A percentile compares a stretch with the other conserved stretches of the same genome.
Conservation (phyloP, 53 echinoderm and acorn worm genomes). For the Hippasteria phrygiana region DNA sequence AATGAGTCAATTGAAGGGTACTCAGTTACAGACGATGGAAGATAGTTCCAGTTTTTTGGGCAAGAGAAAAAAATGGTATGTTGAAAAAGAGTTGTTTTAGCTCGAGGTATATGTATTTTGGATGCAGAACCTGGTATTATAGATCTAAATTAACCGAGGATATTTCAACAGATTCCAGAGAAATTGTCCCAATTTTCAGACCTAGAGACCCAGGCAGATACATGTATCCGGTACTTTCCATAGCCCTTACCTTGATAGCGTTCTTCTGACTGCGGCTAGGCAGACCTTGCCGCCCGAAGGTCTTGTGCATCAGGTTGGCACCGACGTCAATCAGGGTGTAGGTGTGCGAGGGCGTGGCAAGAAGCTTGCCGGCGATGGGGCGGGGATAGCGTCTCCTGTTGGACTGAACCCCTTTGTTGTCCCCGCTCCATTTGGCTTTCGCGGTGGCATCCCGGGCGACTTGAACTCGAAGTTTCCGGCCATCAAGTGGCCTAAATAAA, state of each 20-base stretch:
- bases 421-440: conserved; percentile 36
- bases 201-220: no score
- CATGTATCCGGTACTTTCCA: neutral
- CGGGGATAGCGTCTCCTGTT: conserved; percentile 28
- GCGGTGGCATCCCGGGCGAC: conserved; percentile 31
- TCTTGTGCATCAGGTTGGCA: conserved; percentile 59
- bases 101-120: no score
- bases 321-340: conserved; percentile 64
- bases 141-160: no score
- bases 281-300: conserved; percentile 44
- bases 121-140: no score
- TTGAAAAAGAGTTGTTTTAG: no score
- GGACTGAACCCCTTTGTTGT: conserved; percentile 32
- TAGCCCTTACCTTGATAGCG: conserved; percentile 14
- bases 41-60: no score
- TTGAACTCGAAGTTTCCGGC: conserved; percentile 44
- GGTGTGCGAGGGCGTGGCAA: conserved; percentile 52
- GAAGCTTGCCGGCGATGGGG: conserved; percentile 44
- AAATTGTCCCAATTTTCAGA: no score
- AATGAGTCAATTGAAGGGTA: no score
- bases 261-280: conserved; percentile 54
- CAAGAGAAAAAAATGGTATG: no score
- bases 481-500: conserved; percentile 31
- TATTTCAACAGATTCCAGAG: no score
- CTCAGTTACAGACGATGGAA: no score